phyloP scores from a whole-genome alignment of 2,797 vertebrate genomes.

The Pelodytes ibericus region DNA sequence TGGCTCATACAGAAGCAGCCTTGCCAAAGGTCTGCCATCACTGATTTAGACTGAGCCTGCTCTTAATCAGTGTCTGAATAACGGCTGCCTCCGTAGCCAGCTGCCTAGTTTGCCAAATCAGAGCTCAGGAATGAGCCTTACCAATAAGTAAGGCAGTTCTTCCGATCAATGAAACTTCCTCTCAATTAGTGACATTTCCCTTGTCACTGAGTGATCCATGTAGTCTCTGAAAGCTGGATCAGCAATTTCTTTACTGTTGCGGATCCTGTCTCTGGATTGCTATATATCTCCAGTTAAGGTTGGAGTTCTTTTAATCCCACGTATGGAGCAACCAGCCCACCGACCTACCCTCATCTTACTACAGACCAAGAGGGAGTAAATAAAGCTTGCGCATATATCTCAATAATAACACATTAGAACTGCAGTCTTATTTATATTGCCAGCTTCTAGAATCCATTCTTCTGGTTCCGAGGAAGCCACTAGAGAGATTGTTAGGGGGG shows the following conservation, averaged over 20 bases:
- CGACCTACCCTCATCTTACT: conserved; percentile 19
- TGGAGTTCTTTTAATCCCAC: conserved; percentile 23
- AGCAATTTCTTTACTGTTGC: conserved; percentile 32
- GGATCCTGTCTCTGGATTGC: conserved; percentile 6
- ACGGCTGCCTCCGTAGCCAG: too few species aligned
- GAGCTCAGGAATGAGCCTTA: neutral
- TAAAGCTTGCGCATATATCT: conserved; percentile 15
- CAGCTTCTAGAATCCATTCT: conserved; percentile 48
- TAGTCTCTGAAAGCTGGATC: conserved; percentile 17
- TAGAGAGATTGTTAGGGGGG: conserved; percentile 55
- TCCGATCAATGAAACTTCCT: neutral
- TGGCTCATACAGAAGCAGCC: too few species aligned
- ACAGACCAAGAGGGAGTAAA: conserved; percentile 16
- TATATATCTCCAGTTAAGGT: conserved; percentile 6
- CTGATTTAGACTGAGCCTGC: neutral
- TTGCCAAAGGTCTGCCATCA: too few species aligned
- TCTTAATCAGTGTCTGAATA: neutral
- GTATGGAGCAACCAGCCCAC: conserved; percentile 7
- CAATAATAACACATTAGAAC: conserved; percentile 52
- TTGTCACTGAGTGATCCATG: neutral
- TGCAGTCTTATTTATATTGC: conserved; percentile 47
- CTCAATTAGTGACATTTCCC: neutral
- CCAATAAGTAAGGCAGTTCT: neutral
- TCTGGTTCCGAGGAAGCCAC: conserved; percentile 40
- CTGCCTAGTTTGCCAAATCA: neutral